Evolutionary conservation across 1,140 invertebrate genomes (phyloP).

Genomic region (Rhyzopertha dominica): DNA sequence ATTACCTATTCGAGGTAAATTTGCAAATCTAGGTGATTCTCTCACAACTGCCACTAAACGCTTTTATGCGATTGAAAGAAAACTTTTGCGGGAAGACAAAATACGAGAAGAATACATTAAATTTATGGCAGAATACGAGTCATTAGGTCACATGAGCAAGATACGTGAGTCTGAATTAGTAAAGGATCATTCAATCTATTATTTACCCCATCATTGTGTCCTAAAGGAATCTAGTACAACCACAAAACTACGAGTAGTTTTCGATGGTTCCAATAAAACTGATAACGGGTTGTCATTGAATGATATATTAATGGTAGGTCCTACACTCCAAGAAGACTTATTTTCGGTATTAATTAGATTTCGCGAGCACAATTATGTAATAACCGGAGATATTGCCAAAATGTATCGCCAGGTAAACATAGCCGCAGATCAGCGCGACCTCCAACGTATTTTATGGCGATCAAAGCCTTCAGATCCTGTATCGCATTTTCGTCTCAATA

Average conservation of each 20-base stretch:
- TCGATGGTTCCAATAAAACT: not conserved
- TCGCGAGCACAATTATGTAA: constrained; percentile 13
- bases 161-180: too few relatives aligned
- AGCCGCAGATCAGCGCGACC: constrained; percentile 27
- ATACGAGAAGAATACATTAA: constrained; percentile 13
- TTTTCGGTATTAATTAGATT: constrained; percentile 29
- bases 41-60: not conserved
- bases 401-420: constrained; percentile 48
- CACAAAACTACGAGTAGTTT: constrained; percentile 15
- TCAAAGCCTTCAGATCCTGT: constrained; percentile 19
- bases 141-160: constrained; percentile 35
- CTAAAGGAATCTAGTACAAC: constrained; percentile 31
- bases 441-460: constrained; percentile 45
- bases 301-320: constrained; percentile 27
- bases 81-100: not conserved
- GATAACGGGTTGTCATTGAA: constrained; percentile 36
- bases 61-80: not conserved
- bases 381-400: constrained; percentile 42
- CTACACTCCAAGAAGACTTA: constrained; percentile 31
- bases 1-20: not conserved
- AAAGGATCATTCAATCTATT: too few relatives aligned
- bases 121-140: constrained; percentile 35
- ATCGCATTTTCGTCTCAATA: constrained; percentile 31
- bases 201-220: constrained; percentile 45
- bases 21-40: not conserved